Conservation (phyloP, 2,888 invertebrate species). For the Acanthococcus lagerstroemiae region DNA sequence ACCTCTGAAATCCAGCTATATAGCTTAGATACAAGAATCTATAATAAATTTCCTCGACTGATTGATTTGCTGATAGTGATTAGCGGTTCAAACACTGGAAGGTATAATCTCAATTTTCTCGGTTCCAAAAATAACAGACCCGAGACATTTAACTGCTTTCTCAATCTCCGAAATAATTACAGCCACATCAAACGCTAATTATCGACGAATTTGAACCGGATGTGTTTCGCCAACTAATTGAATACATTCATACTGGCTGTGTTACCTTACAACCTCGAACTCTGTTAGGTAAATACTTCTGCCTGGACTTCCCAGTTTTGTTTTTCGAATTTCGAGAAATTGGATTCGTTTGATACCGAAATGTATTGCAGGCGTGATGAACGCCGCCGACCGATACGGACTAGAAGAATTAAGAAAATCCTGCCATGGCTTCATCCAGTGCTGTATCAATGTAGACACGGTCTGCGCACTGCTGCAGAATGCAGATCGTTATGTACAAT, state of each 20-base stretch:
- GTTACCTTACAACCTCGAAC: constrained; percentile 85
- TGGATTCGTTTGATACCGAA: background rate
- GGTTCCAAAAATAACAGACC: too few species aligned
- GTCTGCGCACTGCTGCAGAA: constrained; percentile 85
- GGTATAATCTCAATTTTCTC: too few species aligned
- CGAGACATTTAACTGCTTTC: too few species aligned
- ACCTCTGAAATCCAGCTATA: too few species aligned
- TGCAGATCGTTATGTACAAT: constrained; percentile 88
- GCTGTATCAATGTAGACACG: constrained; percentile 89
- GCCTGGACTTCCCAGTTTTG: background rate
- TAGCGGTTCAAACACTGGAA: too few species aligned
- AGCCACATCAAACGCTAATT: constrained; percentile 44
- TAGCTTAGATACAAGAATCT: too few species aligned
- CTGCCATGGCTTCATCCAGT: constrained; percentile 84
- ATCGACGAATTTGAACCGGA: constrained; percentile 93
- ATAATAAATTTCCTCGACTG: too few species aligned
- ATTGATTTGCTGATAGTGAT: too few species aligned
- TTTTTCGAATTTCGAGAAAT: too few species aligned
- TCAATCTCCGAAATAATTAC: background rate
- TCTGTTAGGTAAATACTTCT: constrained; percentile 63
- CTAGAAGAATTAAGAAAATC: constrained; percentile 78
- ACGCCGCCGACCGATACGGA: constrained; percentile 89
- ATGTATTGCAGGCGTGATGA: constrained; percentile 68
- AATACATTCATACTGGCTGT: constrained; percentile 89
- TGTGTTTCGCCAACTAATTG: constrained; percentile 85